Evolutionary conservation across 2,888 invertebrate genomes (phyloP).

Genomic region (Pterostichus madidus): DNA sequence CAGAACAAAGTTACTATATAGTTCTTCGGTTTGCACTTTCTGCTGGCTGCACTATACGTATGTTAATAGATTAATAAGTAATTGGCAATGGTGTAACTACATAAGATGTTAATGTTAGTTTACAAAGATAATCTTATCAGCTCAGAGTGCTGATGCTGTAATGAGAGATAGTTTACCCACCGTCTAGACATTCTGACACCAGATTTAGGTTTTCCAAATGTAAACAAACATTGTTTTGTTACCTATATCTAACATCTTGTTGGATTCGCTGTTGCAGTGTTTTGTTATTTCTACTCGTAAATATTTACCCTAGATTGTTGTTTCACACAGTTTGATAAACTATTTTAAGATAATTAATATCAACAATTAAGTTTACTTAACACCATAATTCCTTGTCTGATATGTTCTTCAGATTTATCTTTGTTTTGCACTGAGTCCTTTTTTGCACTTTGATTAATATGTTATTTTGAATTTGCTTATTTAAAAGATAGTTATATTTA

Average conservation of each 20-base stretch:
- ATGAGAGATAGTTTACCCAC: constrained; percentile 42
- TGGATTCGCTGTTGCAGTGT: constrained; percentile 7
- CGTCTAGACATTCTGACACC: constrained; percentile 36
- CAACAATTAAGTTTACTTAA: not conserved
- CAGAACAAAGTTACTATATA: too few species aligned
- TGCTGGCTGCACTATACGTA: not conserved
- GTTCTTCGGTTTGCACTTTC: not conserved
- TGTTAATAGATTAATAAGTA: constrained; percentile 3
- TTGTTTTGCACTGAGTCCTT: too few species aligned
- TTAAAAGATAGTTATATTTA: too few species aligned
- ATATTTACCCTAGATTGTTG: not conserved
- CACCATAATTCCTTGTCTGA: too few species aligned
- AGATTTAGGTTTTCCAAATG: constrained; percentile 46
- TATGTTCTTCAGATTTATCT: too few species aligned
- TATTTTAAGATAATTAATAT: not conserved
- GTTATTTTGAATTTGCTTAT: too few species aligned
- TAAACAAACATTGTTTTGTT: constrained; percentile 31
- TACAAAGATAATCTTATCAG: constrained; percentile 33
- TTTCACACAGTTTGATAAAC: not conserved
- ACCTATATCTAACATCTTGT: not conserved
- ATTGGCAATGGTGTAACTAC: constrained; percentile 7
- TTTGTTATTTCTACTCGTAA: not conserved
- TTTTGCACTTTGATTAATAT: too few species aligned
- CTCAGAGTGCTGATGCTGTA: constrained; percentile 37
- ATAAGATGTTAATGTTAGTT: not conserved